Evolutionary conservation across 1,140 invertebrate species (phyloP), one percentile per base, ranked within the genome.

Genomic region (Micrasema minimum): DNA sequence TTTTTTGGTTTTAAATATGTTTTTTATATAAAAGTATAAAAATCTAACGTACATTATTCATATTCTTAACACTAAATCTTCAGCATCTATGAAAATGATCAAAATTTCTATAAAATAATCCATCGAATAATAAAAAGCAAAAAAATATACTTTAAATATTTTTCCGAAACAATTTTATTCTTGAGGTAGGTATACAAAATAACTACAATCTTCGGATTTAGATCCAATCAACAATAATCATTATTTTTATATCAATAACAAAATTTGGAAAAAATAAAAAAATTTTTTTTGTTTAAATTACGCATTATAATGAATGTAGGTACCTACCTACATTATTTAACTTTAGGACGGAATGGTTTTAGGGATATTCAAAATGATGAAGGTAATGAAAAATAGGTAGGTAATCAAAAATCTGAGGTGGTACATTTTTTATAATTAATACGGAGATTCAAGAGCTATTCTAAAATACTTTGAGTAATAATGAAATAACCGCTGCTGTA

Each of bases 21-120:
- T 31, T 55, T 55, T 55, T 55, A 31, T 55, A 55, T 55, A 55
- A 55, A 55, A 23, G 26, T 55, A 55, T 55, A 31, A 55, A 48
- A 55, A 55, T 55, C 22, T 55, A 55, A n/a, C 23, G 10, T 59
- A 41, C n/a, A 38, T 38, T n/a, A n/a, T n/a, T 59, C 18, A 38
- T 18, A 14, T 59, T 14, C 45, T 48, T 20, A 14, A 18, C 10
- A 48, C 16, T 48, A 46, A 46, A 46, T 41, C n/a, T 46, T 46
- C 12, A 46, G 4, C 2, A 16, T 46, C 14, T 12, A 9, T 6
- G 1, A 51, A 51, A 51, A 51, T 22, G 2, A 48, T 14, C 38
- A 41, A 9, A 41, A 41, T 9, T 11, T 11, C 10, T 41, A 2
- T 11, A 41, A 41, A 41, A 2, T 2, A 41, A 11, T 9, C 1